Evolutionary conservation across 2,113 vertebrate species (phyloP).

Genomic region (Anolis carolinensis): DNA sequence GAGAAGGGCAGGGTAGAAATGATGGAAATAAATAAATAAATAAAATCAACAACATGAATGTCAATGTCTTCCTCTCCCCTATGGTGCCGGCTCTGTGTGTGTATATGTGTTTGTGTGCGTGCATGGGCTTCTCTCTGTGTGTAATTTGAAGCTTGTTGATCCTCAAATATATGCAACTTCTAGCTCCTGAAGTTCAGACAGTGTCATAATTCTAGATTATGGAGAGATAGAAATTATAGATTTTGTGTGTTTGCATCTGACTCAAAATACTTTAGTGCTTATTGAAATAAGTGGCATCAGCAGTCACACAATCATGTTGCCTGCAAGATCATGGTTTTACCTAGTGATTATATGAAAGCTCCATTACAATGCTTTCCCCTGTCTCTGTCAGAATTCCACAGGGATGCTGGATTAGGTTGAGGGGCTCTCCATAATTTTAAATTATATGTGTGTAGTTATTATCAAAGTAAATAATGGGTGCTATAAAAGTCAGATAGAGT

Average conservation of each 20-base stretch:
- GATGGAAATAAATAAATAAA: too few species aligned
- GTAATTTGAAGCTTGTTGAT: too few species aligned
- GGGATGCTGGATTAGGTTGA: not conserved
- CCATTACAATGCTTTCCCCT: not conserved
- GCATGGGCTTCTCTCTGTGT: too few species aligned
- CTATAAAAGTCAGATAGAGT: not conserved
- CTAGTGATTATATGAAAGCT: not conserved
- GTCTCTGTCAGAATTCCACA: not conserved
- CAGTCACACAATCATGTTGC: not conserved
- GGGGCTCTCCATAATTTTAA: not conserved
- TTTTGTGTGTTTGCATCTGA: too few species aligned
- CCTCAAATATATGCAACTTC: not conserved
- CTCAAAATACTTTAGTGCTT: not conserved
- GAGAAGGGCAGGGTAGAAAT: too few species aligned
- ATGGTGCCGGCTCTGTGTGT: too few species aligned
- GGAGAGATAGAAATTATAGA: too few species aligned
- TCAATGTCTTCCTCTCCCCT: too few species aligned
- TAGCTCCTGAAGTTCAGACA: not conserved
- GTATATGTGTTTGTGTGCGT: too few species aligned
- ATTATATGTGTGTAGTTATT: accelerated
- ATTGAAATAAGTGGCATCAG: not conserved
- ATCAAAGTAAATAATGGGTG: too few species aligned
- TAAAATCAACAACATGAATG: too few species aligned
- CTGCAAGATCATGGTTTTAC: not conserved
- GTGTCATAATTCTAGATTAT: too few species aligned